phyloP scores from a whole-genome alignment of 2,888 invertebrate species.

The Dastarcus helophoroides region DNA sequence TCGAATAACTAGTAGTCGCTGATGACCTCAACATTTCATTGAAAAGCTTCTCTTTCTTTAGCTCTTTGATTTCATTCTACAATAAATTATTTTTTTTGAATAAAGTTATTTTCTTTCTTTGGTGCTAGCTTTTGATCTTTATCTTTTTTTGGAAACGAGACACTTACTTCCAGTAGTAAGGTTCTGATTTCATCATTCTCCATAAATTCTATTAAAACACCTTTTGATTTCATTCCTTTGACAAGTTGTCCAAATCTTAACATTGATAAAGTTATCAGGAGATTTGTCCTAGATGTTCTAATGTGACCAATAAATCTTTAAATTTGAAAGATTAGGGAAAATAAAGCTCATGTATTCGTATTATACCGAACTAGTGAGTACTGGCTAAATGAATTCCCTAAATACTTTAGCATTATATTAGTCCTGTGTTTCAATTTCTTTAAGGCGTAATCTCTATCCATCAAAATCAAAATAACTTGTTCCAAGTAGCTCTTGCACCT shows the following conservation, averaged over 20 bases:
- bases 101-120: too few species aligned
- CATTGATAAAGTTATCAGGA: constrained; percentile 32
- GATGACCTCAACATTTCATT: too few species aligned
- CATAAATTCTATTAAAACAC: constrained; percentile 14
- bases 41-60: too few species aligned
- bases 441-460: constrained; percentile 18
- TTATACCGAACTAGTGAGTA: constrained; percentile 31
- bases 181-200: constrained; percentile 22
- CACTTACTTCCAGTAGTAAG: constrained; percentile 20
- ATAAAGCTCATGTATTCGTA: neutral
- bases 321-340: constrained; percentile 8
- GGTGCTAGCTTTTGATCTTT: too few species aligned
- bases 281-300: constrained; percentile 27
- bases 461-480: constrained; percentile 27
- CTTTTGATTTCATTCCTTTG: constrained; percentile 23
- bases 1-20: too few species aligned
- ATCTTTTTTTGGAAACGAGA: too few species aligned
- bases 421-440: constrained; percentile 24
- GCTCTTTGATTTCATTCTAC: too few species aligned
- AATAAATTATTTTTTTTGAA: too few species aligned
- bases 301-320: constrained; percentile 36
- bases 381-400: constrained; percentile 29
- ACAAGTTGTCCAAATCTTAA: constrained; percentile 32
- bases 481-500: constrained; percentile 34
- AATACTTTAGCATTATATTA: constrained; percentile 32